Percentiles rank a stretch among this genome's conserved stretches.
These are phyloP conservation scores for Eledona agricola DNA, from an alignment of 2,888 invertebrate genomes.

Conservation along the genomic window DNA sequence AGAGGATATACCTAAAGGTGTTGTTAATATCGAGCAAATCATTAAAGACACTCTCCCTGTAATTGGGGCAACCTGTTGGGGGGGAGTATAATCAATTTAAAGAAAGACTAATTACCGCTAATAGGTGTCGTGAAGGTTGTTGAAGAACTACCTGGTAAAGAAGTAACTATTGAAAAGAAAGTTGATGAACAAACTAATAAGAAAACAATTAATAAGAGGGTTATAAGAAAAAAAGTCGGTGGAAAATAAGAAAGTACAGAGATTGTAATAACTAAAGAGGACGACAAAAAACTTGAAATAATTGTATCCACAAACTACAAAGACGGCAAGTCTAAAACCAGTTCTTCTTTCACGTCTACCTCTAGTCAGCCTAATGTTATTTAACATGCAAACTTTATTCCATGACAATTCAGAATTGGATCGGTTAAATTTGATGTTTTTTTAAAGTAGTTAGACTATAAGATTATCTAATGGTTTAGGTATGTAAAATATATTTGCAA, in stretches of 20 bases:
- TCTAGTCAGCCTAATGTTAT: too few relatives aligned
- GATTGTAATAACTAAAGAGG: slow-evolving; percentile 57
- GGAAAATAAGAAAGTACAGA: slow-evolving; percentile 61
- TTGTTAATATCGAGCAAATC: slow-evolving; percentile 51
- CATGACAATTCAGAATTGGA: too few relatives aligned
- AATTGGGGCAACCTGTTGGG: too few relatives aligned
- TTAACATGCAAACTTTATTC: too few relatives aligned
- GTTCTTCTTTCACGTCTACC: too few relatives aligned
- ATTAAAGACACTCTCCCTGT: too few relatives aligned
- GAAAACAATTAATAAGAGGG: slow-evolving; percentile 55
- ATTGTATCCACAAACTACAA: slow-evolving; percentile 38
- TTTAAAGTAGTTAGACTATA: too few relatives aligned
- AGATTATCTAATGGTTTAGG: too few relatives aligned
- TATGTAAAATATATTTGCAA: too few relatives aligned
- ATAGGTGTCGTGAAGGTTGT: slow-evolving; percentile 39
- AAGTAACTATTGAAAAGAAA: slow-evolving; percentile 42
- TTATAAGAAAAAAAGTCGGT: slow-evolving; percentile 59
- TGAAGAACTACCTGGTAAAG: slow-evolving; percentile 45
- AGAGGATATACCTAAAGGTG: slow-evolving; percentile 55
- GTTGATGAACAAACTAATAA: slow-evolving; percentile 39
- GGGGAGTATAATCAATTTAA: too few relatives aligned
- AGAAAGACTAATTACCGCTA: slow-evolving; percentile 47
- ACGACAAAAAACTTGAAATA: slow-evolving; percentile 44
- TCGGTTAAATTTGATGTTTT: too few relatives aligned
- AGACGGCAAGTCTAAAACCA: slow-evolving; percentile 12